Evolutionary conservation across 35 echinoderm and acorn worm genomes (phyloP).

Genomic region (Hemicentrotus pulcherrimus): DNA sequence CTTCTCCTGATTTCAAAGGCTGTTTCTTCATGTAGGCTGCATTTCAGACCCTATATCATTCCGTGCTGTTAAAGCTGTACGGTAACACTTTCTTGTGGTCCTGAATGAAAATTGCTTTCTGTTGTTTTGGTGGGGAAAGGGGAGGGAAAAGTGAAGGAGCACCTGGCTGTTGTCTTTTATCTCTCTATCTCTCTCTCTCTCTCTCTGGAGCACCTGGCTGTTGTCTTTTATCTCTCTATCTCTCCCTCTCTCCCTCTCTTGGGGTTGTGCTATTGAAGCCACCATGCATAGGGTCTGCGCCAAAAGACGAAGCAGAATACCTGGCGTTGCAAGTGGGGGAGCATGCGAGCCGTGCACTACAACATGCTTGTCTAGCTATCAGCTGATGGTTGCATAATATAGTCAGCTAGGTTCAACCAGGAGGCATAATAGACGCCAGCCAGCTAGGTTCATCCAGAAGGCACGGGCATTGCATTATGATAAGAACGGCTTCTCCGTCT

Average conservation of each 20-base stretch:
- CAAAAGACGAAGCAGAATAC: background rate
- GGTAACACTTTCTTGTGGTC: too few species aligned
- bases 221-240: too few species aligned
- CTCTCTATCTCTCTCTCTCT: too few species aligned
- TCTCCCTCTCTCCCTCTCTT: background rate
- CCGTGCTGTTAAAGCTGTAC: background rate
- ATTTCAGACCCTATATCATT: background rate
- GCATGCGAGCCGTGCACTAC: background rate
- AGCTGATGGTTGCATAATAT: conserved; percentile 12
- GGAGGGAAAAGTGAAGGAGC: too few species aligned
- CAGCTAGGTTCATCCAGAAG: background rate
- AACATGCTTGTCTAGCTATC: background rate
- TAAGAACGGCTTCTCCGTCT: background rate
- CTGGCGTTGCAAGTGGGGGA: background rate
- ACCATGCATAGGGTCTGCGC: background rate
- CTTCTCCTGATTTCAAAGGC: background rate
- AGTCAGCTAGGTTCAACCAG: background rate
- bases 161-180: too few species aligned
- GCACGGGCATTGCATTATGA: background rate
- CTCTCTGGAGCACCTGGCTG: too few species aligned
- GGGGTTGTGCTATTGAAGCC: background rate
- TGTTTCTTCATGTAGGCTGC: background rate
- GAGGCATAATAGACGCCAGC: background rate
- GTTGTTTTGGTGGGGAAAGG: too few species aligned
- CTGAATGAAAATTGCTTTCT: too few species aligned